Evolutionary conservation across 2,797 vertebrate species (phyloP).

Genomic region (Petrocephalus schoutedeni): DNA sequence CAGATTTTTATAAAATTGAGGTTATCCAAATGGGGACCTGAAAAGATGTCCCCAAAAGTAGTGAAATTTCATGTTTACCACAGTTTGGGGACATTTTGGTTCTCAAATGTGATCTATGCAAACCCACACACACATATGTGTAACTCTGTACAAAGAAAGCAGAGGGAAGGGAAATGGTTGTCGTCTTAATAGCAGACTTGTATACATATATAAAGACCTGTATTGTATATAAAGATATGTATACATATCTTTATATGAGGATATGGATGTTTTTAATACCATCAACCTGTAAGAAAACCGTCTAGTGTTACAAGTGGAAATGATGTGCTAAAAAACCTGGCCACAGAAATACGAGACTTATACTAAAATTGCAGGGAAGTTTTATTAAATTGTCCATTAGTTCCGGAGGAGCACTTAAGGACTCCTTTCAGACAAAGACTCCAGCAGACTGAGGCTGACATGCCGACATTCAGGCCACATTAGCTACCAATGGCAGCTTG

Average conservation of each 20-base stretch:
- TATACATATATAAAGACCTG: too few relatives aligned
- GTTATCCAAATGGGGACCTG: too few relatives aligned
- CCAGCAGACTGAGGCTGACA: constrained; percentile 50
- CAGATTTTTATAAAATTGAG: too few relatives aligned
- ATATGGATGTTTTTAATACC: not conserved
- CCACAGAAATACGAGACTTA: not conserved
- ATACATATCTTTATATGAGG: not conserved
- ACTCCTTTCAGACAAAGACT: constrained; percentile 45
- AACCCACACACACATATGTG: not conserved
- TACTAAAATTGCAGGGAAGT: constrained; percentile 8
- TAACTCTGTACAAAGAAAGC: not conserved
- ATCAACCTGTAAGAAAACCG: not conserved
- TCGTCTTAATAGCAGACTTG: not conserved
- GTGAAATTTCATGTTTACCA: too few relatives aligned
- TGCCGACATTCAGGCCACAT: constrained; percentile 51
- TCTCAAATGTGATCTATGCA: too few relatives aligned
- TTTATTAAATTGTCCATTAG: constrained; percentile 41
- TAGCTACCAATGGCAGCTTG: constrained; percentile 47
- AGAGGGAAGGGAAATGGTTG: not conserved
- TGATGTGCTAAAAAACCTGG: constrained; percentile 14
- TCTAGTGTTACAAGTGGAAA: not conserved
- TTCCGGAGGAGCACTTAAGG: constrained; percentile 35
- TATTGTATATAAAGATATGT: too few relatives aligned
- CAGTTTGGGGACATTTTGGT: too few relatives aligned
- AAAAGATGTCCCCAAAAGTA: too few relatives aligned